Percentiles rank a stretch among this genome's conserved stretches.
phyloP scores from a whole-genome alignment of 1,140 invertebrate genomes.

The Wasmannia auropunctata region DNA sequence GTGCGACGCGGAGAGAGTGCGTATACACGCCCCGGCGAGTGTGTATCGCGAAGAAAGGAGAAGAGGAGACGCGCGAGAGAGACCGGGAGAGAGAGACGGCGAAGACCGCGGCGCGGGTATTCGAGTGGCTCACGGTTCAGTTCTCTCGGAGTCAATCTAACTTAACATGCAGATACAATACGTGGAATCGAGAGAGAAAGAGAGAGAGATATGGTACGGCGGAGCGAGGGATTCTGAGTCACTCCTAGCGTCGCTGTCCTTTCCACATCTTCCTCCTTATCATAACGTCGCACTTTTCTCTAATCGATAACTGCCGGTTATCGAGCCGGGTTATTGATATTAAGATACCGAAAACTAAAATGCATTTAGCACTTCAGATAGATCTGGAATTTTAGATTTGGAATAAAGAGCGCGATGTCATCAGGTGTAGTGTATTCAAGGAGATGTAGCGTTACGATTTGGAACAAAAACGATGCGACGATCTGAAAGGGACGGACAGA shows the following conservation, averaged over 20 bases:
- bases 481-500: neutral
- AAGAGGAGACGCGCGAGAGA: neutral
- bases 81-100: neutral
- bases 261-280: constrained; percentile 54
- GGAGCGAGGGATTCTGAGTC: constrained; percentile 40
- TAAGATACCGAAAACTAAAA: neutral
- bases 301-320: constrained; percentile 21
- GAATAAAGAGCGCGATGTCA: neutral
- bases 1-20: constrained; percentile 29
- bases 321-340: neutral
- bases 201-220: too few species aligned
- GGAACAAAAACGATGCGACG: neutral
- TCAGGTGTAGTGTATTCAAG: neutral
- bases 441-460: neutral
- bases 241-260: constrained; percentile 57
- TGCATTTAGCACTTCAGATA: neutral
- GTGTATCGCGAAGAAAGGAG: constrained; percentile 7
- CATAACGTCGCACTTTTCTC: neutral
- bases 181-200: constrained; percentile 75
- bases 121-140: constrained; percentile 74
- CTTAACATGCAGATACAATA: constrained; percentile 78
- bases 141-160: constrained; percentile 77
- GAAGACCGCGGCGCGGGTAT: constrained; percentile 63
- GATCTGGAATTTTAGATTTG: neutral
- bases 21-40: neutral